Conservation (phyloP, 2,113 vertebrate species). For the Hucho hucho region DNA sequence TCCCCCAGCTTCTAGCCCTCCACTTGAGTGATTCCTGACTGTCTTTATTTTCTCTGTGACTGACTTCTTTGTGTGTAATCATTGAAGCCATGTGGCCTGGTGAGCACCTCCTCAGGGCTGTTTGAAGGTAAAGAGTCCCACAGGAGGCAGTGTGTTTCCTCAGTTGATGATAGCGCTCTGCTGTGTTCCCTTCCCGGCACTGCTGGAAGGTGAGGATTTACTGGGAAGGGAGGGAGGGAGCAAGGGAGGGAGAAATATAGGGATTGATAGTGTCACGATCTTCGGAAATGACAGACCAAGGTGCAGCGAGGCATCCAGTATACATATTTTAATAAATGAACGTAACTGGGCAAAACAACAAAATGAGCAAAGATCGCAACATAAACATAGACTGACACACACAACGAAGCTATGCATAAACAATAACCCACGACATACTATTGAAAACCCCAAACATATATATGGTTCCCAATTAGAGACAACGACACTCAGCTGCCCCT, state of each 20-base stretch:
- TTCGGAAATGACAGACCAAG: too few relatives aligned
- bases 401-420: too few relatives aligned
- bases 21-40: constrained; percentile 50
- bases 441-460: too few relatives aligned
- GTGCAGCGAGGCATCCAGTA: too few relatives aligned
- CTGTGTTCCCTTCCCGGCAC: constrained; percentile 16
- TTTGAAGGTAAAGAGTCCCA: constrained; percentile 59
- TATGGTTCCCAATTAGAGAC: too few relatives aligned
- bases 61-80: constrained; percentile 59
- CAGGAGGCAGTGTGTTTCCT: constrained; percentile 67
- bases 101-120: constrained; percentile 50
- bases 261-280: too few relatives aligned
- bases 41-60: constrained; percentile 34
- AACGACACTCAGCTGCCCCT: too few relatives aligned
- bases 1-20: not conserved
- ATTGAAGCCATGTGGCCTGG: constrained; percentile 56
- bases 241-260: constrained; percentile 30
- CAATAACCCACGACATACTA: too few relatives aligned
- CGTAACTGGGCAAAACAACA: too few relatives aligned
- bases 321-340: too few relatives aligned
- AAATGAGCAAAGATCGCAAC: too few relatives aligned
- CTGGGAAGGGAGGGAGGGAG: constrained; percentile 19
- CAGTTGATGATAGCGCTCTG: constrained; percentile 67
- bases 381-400: too few relatives aligned
- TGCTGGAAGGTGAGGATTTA: constrained; percentile 52